Conservation (phyloP, 2,113 vertebrate species). For the Craseonycteris thonglongyai region DNA sequence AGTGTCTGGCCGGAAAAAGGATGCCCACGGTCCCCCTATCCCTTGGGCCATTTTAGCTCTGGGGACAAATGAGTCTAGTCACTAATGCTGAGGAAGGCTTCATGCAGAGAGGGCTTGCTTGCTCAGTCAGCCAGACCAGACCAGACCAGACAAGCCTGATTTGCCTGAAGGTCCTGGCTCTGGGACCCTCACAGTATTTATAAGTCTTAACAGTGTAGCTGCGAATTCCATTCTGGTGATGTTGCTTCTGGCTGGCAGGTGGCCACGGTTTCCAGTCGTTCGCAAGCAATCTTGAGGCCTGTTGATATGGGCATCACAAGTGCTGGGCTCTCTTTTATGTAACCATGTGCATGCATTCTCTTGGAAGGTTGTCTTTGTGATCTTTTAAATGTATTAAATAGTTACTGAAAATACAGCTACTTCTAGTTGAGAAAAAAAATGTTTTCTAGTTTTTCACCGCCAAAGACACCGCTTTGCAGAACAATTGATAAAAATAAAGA, state of each 20-base stretch:
- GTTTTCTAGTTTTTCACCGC: not conserved
- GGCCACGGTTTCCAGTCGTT: conserved; percentile 10
- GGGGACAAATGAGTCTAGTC: not conserved
- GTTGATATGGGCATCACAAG: conserved; percentile 1
- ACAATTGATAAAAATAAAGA: conserved; percentile 38
- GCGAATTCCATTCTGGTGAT: conserved; percentile 66
- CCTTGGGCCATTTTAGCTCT: not conserved
- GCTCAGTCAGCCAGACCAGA: conserved; percentile 18
- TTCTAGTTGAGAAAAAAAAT: not conserved
- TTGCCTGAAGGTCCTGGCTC: conserved; percentile 46
- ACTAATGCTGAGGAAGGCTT: not conserved
- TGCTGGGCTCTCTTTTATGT: conserved; percentile 19
- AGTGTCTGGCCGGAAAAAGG: not conserved
- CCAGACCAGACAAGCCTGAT: conserved; percentile 43
- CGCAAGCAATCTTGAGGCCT: conserved; percentile 24
- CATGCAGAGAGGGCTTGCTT: not conserved
- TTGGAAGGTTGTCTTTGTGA: not conserved
- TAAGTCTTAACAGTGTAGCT: conserved; percentile 43
- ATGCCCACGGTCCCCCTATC: not conserved
- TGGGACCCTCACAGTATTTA: conserved; percentile 48
- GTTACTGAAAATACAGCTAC: conserved; percentile 30
- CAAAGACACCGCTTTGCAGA: not conserved
- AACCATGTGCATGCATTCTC: not conserved
- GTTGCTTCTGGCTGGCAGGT: conserved; percentile 40
- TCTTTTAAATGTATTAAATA: conserved; percentile 5